Percentiles rank a stretch among this genome's conserved stretches.
Conservation (phyloP, 2,113 vertebrate genomes). For the Chascanopsetta lugubris region DNA sequence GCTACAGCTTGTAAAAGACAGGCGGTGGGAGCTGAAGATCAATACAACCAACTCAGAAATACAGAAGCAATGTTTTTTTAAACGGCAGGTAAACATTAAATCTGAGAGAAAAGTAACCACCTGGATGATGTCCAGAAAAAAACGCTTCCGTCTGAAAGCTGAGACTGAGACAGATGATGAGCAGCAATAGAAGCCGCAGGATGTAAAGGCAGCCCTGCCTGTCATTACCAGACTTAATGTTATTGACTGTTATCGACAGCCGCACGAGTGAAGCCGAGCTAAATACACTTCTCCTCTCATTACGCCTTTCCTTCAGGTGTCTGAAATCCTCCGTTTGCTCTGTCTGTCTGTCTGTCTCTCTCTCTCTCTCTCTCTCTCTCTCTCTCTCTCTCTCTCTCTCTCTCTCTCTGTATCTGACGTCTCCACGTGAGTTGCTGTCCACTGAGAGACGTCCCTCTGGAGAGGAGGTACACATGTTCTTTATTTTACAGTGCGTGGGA, state of each 20-base stretch:
- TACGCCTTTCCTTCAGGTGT: constrained; percentile 15
- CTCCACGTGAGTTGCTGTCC: not conserved
- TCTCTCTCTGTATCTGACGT: constrained; percentile 8
- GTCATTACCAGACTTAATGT: constrained; percentile 5
- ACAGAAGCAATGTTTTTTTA: not conserved
- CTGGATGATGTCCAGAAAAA: not conserved
- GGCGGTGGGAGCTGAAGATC: not conserved
- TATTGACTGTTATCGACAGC: constrained; percentile 1
- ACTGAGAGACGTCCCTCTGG: not conserved
- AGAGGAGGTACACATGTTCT: not conserved
- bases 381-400: too few species aligned
- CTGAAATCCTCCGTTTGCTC: too few species aligned
- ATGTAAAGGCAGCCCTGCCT: constrained; percentile 2
- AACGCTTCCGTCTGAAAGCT: not conserved
- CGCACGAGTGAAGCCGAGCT: constrained; percentile 8
- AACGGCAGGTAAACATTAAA: too few species aligned
- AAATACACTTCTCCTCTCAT: constrained; percentile 21
- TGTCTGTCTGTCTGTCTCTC: too few species aligned
- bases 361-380: too few species aligned
- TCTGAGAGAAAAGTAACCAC: not conserved
- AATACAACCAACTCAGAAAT: not conserved
- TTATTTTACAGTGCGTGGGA: constrained; percentile 12
- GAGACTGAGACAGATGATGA: not conserved
- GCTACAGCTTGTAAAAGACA: too few species aligned
- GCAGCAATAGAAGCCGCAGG: constrained; percentile 5